These are phyloP conservation scores for Lytechinus pictus DNA, from an alignment of 35 echinoderm and acorn worm genomes.

Conservation along the genomic window DNA sequence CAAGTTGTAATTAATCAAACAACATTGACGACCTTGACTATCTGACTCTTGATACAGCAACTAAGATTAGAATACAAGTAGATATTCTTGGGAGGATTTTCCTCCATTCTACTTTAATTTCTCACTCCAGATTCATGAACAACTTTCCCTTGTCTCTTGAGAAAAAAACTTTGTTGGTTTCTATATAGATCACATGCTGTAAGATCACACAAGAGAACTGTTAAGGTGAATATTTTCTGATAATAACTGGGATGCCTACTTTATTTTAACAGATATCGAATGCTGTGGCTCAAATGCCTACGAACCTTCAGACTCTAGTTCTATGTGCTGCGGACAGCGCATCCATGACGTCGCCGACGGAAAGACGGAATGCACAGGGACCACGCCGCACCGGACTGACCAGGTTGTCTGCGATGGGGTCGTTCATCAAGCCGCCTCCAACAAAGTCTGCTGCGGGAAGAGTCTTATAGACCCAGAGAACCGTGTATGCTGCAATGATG, in stretches of 20 bases:
- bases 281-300: conserved; percentile 53
- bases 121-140: no score
- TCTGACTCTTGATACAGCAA: not conserved
- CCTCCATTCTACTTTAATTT: no score
- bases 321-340: conserved; percentile 41
- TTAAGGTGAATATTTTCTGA: not conserved
- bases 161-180: no score
- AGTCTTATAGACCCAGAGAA: conserved; percentile 24
- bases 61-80: no score
- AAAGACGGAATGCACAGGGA: conserved; percentile 38
- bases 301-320: not conserved
- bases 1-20: no score
- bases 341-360: not conserved
- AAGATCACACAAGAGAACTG: not conserved
- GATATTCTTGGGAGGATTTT: no score
- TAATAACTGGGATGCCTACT: not conserved
- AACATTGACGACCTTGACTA: not conserved
- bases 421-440: not conserved
- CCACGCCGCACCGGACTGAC: not conserved
- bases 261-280: conserved; percentile 22
- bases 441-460: conserved; percentile 49
- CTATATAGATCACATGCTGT: no score
- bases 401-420: conserved; percentile 65
- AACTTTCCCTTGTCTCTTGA: no score
- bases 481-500: conserved; percentile 37